A percentile compares a stretch with the other conserved stretches of the same genome.
These are phyloP conservation scores for Isoperla grammatica DNA, from an alignment of 2,888 invertebrate genomes.

Conservation along the genomic window DNA sequence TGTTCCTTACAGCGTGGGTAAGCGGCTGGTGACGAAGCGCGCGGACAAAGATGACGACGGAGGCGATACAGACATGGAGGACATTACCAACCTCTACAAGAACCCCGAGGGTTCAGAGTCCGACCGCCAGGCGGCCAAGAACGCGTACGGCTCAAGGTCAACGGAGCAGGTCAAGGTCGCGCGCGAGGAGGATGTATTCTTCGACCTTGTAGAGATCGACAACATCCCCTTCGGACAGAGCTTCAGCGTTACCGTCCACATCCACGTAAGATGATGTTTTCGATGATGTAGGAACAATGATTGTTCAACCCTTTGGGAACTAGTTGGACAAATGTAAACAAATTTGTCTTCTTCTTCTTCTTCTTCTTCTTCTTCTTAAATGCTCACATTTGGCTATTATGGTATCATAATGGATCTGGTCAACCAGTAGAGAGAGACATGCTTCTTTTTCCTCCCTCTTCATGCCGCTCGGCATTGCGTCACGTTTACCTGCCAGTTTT, in stretches of 20 bases:
- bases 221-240: conserved; percentile 59
- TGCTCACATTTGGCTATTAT: too few relatives aligned
- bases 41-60: conserved; percentile 56
- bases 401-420: too few relatives aligned
- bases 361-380: too few relatives aligned
- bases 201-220: conserved; percentile 62
- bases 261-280: conserved; percentile 46
- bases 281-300: too few relatives aligned
- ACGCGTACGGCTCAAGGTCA: conserved; percentile 43
- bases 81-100: conserved; percentile 62
- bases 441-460: too few relatives aligned
- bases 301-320: too few relatives aligned
- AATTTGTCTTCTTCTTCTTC: too few relatives aligned
- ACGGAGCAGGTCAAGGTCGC: conserved; percentile 38
- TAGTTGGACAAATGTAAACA: too few relatives aligned
- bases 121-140: conserved; percentile 60
- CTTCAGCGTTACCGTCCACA: conserved; percentile 60
- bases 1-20: conserved; percentile 55
- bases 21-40: conserved; percentile 61
- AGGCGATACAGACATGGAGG: conserved; percentile 58
- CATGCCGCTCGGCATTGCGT: too few relatives aligned
- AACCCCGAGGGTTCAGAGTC: conserved; percentile 53
- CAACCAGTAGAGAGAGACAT: too few relatives aligned
- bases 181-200: conserved; percentile 59
- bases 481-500: too few relatives aligned